Conservation (phyloP, 2,888 invertebrate species). For the Cryptocephalus moraei region DNA sequence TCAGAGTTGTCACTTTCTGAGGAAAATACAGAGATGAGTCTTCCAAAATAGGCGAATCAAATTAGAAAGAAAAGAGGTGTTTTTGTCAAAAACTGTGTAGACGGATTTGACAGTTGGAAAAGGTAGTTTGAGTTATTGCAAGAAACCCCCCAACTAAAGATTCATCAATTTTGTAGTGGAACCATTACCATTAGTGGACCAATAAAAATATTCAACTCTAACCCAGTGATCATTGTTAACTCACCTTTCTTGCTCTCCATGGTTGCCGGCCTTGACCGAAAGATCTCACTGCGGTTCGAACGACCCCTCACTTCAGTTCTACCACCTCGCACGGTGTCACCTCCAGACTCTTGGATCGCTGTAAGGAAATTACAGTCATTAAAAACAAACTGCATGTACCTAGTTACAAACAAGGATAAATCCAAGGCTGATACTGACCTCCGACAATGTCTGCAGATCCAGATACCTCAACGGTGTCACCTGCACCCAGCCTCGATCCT, state of each 20-base stretch:
- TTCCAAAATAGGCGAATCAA: too few species aligned
- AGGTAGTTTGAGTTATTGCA: too few species aligned
- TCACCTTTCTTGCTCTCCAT: conserved; percentile 21
- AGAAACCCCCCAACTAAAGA: too few species aligned
- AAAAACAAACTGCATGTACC: too few species aligned
- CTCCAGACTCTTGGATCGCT: too few species aligned
- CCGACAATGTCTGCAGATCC: conserved; percentile 3
- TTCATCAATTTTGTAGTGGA: not conserved
- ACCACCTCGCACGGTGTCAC: conserved; percentile 11
- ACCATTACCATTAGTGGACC: not conserved
- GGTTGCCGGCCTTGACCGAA: conserved; percentile 17
- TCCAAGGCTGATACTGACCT: conserved; percentile 2
- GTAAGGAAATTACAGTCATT: too few species aligned
- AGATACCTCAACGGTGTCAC: conserved; percentile 4
- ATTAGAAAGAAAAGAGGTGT: too few species aligned
- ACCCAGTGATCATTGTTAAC: not conserved
- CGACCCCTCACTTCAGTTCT: conserved; percentile 21
- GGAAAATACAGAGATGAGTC: too few species aligned
- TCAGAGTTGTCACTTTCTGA: too few species aligned
- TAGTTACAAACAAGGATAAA: too few species aligned
- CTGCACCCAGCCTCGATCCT: conserved; percentile 8
- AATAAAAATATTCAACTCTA: conserved; percentile 1
- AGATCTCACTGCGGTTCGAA: conserved; percentile 18
- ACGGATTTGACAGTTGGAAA: too few species aligned
- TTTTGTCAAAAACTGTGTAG: too few species aligned